Evolutionary conservation across 2,888 invertebrate species (phyloP).

Genomic region (Meta bourneti): DNA sequence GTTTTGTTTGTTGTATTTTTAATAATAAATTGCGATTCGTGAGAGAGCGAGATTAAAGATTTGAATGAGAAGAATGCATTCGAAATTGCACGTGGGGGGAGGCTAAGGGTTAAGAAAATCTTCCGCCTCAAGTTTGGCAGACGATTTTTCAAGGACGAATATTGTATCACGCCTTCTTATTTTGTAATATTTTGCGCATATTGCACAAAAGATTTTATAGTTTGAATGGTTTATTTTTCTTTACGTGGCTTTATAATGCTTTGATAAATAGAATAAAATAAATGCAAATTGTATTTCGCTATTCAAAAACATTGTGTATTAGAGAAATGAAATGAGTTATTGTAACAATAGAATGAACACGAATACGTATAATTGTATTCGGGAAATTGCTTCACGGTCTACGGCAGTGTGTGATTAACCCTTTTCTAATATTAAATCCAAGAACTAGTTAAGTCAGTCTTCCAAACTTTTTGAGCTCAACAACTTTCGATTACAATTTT

Average conservation of each 20-base stretch:
- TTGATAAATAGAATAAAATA: neutral
- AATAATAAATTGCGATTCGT: neutral
- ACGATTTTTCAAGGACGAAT: conserved; percentile 22
- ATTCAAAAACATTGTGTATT: neutral
- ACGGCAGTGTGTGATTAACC: too few relatives aligned
- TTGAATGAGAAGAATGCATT: neutral
- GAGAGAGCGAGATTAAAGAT: neutral
- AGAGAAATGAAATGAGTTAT: neutral
- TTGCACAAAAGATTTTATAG: neutral
- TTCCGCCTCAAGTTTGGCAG: conserved; percentile 28
- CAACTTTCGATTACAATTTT: too few relatives aligned
- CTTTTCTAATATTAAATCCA: too few relatives aligned
- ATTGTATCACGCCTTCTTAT: neutral
- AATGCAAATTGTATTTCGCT: neutral
- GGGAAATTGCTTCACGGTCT: too few relatives aligned
- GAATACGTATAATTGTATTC: neutral
- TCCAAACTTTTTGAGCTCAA: too few relatives aligned
- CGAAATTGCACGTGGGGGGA: neutral
- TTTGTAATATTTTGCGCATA: neutral
- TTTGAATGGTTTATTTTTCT: neutral
- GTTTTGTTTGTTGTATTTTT: neutral
- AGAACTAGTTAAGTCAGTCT: too few relatives aligned
- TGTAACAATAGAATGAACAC: neutral
- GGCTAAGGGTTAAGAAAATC: conserved; percentile 26
- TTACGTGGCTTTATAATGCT: neutral